phyloP scores from a whole-genome alignment of 1,140 invertebrate species.

The Neodiprion virginianus region DNA sequence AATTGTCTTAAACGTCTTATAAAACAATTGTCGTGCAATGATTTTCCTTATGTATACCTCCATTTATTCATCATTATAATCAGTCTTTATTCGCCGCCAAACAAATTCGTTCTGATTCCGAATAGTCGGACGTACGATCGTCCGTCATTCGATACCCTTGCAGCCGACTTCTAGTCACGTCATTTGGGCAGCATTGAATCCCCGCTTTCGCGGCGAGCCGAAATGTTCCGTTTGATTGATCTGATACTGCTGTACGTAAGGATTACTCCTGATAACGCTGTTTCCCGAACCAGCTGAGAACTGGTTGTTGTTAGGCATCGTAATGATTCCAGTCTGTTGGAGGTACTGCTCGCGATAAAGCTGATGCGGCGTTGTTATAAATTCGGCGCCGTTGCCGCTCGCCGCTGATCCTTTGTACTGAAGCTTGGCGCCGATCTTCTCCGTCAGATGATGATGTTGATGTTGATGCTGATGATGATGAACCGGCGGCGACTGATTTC shows the following conservation, averaged over 20 bases:
- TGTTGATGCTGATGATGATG: not conserved
- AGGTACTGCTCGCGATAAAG: conserved; percentile 53
- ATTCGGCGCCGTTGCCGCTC: conserved; percentile 44
- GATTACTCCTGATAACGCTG: conserved; percentile 47
- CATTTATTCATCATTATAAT: not conserved
- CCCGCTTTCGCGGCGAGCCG: conserved; percentile 41
- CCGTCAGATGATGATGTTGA: not conserved
- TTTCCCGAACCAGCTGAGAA: conserved; percentile 39
- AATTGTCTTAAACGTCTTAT: no score
- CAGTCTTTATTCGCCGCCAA: not conserved
- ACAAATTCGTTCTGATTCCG: not conserved
- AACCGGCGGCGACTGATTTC: conserved; percentile 30
- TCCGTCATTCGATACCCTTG: conserved; percentile 1
- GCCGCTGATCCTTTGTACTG: conserved; percentile 26
- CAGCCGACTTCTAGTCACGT: conserved; percentile 49
- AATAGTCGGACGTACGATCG: not conserved
- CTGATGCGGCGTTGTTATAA: conserved; percentile 39
- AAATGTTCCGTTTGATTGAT: conserved; percentile 45
- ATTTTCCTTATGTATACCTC: no score
- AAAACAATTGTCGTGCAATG: no score
- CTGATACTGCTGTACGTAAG: conserved; percentile 55
- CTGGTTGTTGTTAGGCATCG: conserved; percentile 33
- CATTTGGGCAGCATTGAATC: conserved; percentile 53
- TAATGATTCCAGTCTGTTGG: conserved; percentile 50
- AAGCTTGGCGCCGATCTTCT: conserved; percentile 26